Conservation (phyloP, 2,113 vertebrate genomes). For the Acrocephalus arundinaceus region DNA sequence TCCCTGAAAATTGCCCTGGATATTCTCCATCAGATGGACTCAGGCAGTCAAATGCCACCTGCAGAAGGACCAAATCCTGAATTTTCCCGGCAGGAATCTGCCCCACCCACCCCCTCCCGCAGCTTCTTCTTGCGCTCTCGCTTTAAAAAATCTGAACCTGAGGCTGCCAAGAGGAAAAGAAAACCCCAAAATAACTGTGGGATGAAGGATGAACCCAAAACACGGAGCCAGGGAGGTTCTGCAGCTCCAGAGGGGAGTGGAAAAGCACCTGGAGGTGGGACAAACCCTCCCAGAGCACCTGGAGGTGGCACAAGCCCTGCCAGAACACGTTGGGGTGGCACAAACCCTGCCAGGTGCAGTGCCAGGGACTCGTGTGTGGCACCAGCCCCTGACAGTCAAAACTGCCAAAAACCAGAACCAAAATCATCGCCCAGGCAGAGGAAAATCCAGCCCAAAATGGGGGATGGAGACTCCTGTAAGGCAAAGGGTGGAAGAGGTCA, state of each 20-base stretch:
- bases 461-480: not conserved
- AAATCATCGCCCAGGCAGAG: fast-evolving
- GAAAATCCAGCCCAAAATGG: fast-evolving
- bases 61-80: fast-evolving
- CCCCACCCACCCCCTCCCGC: fast-evolving
- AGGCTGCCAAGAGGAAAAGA: not conserved
- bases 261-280: fast-evolving
- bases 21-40: not conserved
- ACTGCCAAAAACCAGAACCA: fast-evolving
- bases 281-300: not conserved
- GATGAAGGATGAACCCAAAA: not conserved
- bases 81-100: not conserved
- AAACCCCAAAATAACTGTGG: fast-evolving
- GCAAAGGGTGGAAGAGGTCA: not conserved
- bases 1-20: constrained; percentile 73
- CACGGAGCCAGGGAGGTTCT: fast-evolving
- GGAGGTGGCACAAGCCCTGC: not conserved
- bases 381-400: fast-evolving
- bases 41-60: not conserved
- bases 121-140: fast-evolving
- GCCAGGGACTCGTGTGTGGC: not conserved
- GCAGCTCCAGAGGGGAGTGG: fast-evolving
- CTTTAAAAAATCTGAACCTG: fast-evolving
- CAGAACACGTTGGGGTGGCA: fast-evolving
- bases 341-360: not conserved